Conservation (phyloP, 2,113 vertebrate species). For the Corythornis cristatus region DNA sequence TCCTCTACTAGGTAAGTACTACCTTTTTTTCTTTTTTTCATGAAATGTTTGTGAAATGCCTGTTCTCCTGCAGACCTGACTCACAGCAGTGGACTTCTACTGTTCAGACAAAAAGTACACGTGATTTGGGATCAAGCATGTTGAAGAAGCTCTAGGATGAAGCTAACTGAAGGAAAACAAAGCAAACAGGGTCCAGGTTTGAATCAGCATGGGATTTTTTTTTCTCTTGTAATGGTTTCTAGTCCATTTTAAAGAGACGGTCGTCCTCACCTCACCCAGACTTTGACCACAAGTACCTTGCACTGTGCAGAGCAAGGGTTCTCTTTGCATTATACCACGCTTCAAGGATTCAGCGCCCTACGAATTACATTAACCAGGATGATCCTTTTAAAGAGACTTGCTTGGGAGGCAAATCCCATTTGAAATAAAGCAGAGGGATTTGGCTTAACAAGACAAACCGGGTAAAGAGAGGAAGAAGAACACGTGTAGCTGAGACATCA, state of each 20-base stretch:
- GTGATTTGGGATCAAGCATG: neutral
- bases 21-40: neutral
- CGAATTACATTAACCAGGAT: neutral
- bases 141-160: neutral
- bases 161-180: neutral
- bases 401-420: constrained; percentile 41
- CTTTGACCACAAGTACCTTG: neutral
- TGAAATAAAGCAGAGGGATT: constrained; percentile 41
- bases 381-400: constrained; percentile 33
- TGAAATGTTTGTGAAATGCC: neutral
- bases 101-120: neutral
- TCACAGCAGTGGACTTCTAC: neutral
- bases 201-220: neutral
- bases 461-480: neutral
- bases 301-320: neutral
- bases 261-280: neutral
- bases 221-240: neutral
- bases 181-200: neutral
- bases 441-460: neutral
- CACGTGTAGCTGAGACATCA: neutral
- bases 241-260: neutral
- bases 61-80: neutral
- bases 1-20: neutral
- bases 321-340: neutral
- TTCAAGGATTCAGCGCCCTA: neutral